phyloP scores from a whole-genome alignment of 2,888 invertebrate species.

The Spatulosminthurus flaviceps region DNA sequence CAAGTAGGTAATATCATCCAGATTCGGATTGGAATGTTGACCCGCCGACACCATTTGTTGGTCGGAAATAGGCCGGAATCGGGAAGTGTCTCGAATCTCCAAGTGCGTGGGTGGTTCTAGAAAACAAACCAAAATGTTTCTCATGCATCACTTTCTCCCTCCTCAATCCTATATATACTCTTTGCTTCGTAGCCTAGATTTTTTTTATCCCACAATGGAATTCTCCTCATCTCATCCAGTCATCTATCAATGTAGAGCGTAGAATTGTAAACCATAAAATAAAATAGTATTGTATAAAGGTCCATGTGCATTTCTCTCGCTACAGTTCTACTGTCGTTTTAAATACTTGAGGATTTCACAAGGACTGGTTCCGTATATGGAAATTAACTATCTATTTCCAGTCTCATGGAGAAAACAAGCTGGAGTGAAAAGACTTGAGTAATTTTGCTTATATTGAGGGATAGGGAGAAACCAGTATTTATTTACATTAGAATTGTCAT shows the following conservation, averaged over 20 bases:
- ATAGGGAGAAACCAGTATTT: too few relatives aligned
- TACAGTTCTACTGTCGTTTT: too few relatives aligned
- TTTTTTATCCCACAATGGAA: not conserved
- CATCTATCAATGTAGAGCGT: not conserved
- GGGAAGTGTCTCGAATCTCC: conserved; percentile 62
- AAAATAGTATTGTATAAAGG: too few relatives aligned
- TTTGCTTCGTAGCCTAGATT: too few relatives aligned
- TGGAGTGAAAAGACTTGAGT: not conserved
- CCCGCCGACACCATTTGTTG: conserved; percentile 52
- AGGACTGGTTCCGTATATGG: too few relatives aligned
- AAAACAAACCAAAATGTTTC: conserved; percentile 20
- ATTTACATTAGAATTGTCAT: too few relatives aligned
- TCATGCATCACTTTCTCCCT: not conserved
- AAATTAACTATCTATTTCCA: too few relatives aligned
- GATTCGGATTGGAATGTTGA: conserved; percentile 50
- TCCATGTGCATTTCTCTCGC: not conserved
- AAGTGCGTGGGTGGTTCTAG: conserved; percentile 61
- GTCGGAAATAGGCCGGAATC: conserved; percentile 61
- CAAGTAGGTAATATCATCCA: conserved; percentile 59
- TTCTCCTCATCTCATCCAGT: not conserved
- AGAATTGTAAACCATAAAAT: too few relatives aligned
- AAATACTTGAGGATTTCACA: too few relatives aligned
- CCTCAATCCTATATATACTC: not conserved
- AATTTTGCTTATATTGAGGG: not conserved
- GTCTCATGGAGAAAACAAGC: not conserved